Conservation (phyloP, 2,888 invertebrate species). For the Tineola bisselliella region DNA sequence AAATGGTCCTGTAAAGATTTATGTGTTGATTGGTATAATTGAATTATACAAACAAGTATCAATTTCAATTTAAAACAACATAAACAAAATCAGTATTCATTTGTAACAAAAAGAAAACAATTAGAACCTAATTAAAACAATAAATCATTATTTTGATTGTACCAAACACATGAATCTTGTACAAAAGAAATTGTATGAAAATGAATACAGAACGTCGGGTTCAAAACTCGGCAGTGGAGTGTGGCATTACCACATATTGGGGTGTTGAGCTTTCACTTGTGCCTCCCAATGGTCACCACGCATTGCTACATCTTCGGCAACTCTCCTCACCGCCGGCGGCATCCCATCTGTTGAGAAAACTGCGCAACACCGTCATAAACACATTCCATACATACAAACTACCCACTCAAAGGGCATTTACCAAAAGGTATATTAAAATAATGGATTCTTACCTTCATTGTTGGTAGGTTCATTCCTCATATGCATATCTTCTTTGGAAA, state of each 20-base stretch:
- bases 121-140: no score
- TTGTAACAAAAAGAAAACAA: no score
- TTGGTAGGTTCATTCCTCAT: not conserved
- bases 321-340: constrained; percentile 52
- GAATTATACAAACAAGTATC: no score
- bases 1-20: not conserved
- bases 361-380: constrained; percentile 44
- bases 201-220: constrained; percentile 58
- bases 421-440: no score
- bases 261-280: constrained; percentile 69
- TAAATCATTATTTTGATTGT: not conserved
- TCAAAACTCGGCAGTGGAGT: constrained; percentile 23
- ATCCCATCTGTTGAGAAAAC: constrained; percentile 64
- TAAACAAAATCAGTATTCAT: no score
- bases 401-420: no score
- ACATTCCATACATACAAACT: not conserved
- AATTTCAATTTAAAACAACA: no score
- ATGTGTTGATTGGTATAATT: not conserved
- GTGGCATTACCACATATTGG: constrained; percentile 67
- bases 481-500: not conserved
- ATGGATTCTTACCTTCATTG: not conserved
- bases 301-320: constrained; percentile 70
- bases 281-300: constrained; percentile 75
- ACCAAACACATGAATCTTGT: constrained; percentile 15
- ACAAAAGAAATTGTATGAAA: constrained; percentile 38